Evolutionary conservation across 2,113 vertebrate species (phyloP), one percentile per base, ranked within the genome.

Genomic region (Notothenia rossii): DNA sequence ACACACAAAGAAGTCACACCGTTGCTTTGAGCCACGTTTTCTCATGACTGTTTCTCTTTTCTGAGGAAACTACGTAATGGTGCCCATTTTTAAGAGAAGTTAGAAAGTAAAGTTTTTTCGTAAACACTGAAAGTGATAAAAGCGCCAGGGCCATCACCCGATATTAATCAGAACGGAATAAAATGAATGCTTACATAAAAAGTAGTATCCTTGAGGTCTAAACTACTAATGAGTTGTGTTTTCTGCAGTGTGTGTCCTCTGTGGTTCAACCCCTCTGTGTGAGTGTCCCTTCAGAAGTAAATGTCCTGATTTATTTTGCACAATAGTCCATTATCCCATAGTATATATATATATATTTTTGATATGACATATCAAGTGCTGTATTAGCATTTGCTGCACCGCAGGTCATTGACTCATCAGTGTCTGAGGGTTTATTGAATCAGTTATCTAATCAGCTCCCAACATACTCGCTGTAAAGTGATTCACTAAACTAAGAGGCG

Each of bases 301-400:
- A 66, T 51, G 15, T 46, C 51, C 51, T 36, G 40, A 36, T 56
- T 15, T 48, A 5, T 36, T 71, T 49, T 10, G 53, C 54, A 76
- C 6, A 40, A 40, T 7, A 40, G 36, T 7, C 40, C 2, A 65
- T 56, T n/a, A 36, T 22, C 18, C 11, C 50, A 20, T 11, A 20
- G 14, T 48, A 25, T 12, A 60, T 62, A 40, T 54, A 6, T 68
- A 22, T 33, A 14, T 50, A 60, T 48, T 46, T 3, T 48, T 54
- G 2, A 33, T 15, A 51, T 72, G 54, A 65, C 50, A 64, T 71
- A 55, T 77, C 40, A 61, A 58, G 53, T 64, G 43, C 55, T 65
- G 66, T 45, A 68, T 82, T 87, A 25, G 15, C 58, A 64, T 75
- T 72, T 62, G 58, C 72, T 77, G 63, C 69, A 78, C 75, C 64